Conservation (phyloP, 2,797 vertebrate species). For the Ficedula albicollis region DNA sequence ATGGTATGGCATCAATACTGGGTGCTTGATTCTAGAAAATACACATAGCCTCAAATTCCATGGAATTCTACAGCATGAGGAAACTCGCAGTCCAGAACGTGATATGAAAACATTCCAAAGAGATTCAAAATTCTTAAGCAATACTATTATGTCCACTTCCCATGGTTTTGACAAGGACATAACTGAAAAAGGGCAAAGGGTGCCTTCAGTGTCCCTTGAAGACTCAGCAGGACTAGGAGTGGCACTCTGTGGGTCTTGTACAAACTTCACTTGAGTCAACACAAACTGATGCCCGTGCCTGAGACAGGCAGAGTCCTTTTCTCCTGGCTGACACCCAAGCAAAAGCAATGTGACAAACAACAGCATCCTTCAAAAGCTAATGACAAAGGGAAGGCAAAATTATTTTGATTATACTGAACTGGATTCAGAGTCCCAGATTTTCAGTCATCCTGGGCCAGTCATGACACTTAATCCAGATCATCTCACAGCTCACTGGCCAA, state of each 20-base stretch:
- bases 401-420: background rate
- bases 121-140: background rate
- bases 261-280: background rate
- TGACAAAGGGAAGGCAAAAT: background rate
- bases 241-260: background rate
- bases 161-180: background rate
- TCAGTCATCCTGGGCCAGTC: background rate
- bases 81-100: accelerated
- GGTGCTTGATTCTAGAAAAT: background rate
- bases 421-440: background rate
- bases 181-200: background rate
- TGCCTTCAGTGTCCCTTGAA: background rate
- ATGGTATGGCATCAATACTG: background rate
- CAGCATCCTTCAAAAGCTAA: background rate
- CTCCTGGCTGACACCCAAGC: background rate
- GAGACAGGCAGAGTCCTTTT: background rate
- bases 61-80: background rate
- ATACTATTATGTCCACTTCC: background rate
- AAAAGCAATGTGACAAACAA: background rate
- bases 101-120: background rate
- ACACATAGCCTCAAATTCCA: background rate
- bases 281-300: background rate
- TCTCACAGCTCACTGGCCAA: slow-evolving; percentile 4
- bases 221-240: background rate
- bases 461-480: slow-evolving; percentile 35